A percentile compares a stretch with the other conserved stretches of the same genome.
Conservation (phyloP, 2,113 vertebrate genomes). For the Sphyrna mokarran region DNA sequence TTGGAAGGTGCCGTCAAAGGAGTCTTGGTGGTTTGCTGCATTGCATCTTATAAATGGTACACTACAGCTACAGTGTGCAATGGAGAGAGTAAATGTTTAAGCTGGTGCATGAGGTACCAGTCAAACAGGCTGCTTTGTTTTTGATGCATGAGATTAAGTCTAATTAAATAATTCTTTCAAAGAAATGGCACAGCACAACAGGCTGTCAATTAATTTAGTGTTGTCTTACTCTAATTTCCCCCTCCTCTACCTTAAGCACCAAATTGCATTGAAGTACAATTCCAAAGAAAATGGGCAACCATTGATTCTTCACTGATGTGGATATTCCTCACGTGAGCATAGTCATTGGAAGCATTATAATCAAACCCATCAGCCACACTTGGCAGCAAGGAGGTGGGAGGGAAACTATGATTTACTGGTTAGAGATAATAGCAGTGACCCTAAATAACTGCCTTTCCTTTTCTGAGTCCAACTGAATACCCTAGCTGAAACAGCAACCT, state of each 20-base stretch:
- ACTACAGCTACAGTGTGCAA: too few species aligned
- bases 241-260: not conserved
- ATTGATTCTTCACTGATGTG: not conserved
- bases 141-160: not conserved
- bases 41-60: too few species aligned
- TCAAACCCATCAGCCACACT: not conserved
- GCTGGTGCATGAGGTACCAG: too few species aligned
- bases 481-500: not conserved
- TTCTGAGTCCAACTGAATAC: not conserved
- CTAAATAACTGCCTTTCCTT: not conserved
- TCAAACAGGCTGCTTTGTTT: too few species aligned
- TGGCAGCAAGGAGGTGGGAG: not conserved
- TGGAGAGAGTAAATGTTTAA: too few species aligned
- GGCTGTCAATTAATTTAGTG: not conserved
- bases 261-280: not conserved
- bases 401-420: not conserved
- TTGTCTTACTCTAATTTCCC: not conserved
- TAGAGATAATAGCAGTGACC: not conserved
- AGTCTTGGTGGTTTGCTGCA: too few species aligned
- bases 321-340: not conserved
- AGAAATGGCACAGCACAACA: not conserved
- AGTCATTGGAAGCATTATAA: not conserved
- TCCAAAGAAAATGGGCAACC: not conserved
- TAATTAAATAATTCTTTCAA: not conserved
- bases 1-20: too few species aligned